Conservation (phyloP, 2,888 invertebrate species). For the Drosophila formosana region DNA sequence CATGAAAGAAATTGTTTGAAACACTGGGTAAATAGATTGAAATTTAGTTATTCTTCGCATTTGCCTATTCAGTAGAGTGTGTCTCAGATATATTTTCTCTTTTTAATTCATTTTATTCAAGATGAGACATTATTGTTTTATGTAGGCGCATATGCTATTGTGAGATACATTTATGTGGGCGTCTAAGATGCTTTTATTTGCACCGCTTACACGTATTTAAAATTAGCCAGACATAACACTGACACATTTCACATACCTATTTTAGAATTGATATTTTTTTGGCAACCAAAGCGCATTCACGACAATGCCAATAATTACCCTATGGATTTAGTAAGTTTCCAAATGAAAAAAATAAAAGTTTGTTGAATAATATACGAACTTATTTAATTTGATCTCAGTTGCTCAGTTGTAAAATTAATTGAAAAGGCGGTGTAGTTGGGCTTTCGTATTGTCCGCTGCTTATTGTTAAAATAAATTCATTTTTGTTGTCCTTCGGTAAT, state of each 20-base stretch:
- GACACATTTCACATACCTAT: constrained; percentile 67
- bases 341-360: constrained; percentile 9
- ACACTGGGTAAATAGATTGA: neutral
- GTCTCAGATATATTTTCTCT: neutral
- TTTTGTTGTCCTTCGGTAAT: constrained; percentile 41
- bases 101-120: constrained; percentile 29
- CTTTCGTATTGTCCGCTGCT: constrained; percentile 64
- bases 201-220: constrained; percentile 43
- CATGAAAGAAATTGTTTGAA: neutral
- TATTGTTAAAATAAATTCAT: constrained; percentile 74
- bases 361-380: constrained; percentile 35
- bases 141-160: neutral
- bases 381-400: constrained; percentile 50
- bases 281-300: constrained; percentile 12
- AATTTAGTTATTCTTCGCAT: neutral
- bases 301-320: constrained; percentile 35
- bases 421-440: constrained; percentile 64
- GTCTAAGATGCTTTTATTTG: constrained; percentile 47
- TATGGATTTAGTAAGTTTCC: constrained; percentile 3
- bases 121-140: constrained; percentile 28
- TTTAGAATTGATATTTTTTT: constrained; percentile 35
- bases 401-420: constrained; percentile 73
- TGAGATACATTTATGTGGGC: constrained; percentile 48
- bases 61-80: neutral
- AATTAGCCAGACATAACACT: constrained; percentile 50